Conservation (phyloP, 2,113 vertebrate genomes). For the Neofelis nebulosa region DNA sequence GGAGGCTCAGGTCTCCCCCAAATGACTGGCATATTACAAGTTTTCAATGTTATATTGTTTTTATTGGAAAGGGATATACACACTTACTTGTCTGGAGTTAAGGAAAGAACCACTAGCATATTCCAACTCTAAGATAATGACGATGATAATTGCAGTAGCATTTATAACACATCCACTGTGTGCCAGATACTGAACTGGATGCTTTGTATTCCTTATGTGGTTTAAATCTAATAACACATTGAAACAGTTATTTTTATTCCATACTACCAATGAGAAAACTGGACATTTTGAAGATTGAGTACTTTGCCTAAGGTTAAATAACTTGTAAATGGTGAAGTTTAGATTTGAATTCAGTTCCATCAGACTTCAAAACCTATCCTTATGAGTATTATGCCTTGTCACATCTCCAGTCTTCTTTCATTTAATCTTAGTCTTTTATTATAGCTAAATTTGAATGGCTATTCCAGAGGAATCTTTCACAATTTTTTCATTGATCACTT, state of each 20-base stretch:
- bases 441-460: not conserved
- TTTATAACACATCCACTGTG: not conserved
- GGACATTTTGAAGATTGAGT: not conserved
- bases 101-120: not conserved
- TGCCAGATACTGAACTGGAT: not conserved
- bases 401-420: not conserved
- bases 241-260: not conserved
- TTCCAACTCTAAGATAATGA: not conserved
- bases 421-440: not conserved
- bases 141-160: not conserved
- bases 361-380: not conserved
- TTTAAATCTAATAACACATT: not conserved
- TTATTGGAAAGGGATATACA: not conserved
- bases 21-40: not conserved
- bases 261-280: not conserved
- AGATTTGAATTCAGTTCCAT: not conserved
- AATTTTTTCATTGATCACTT: not conserved
- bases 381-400: no score
- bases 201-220: not conserved
- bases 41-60: not conserved
- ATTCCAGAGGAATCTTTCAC: not conserved
- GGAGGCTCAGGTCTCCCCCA: not conserved
- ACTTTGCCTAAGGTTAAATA: not conserved
- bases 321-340: not conserved
- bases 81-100: not conserved